These are phyloP conservation scores for Burhinus oedicnemus DNA, from an alignment of 2,113 vertebrate genomes.

Conservation along the genomic window DNA sequence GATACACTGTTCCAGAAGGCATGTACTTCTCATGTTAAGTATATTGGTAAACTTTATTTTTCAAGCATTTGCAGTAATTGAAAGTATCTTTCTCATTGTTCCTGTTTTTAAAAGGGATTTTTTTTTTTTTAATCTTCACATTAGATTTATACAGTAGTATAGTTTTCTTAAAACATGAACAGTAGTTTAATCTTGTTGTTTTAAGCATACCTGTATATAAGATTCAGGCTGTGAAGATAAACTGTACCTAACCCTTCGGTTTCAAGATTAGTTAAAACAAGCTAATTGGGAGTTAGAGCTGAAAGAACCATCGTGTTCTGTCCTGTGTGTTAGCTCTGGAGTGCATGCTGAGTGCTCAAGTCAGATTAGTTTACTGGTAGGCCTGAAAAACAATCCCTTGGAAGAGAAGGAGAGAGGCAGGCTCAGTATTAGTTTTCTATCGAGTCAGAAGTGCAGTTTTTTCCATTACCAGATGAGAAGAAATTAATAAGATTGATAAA, in stretches of 20 bases:
- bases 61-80: not conserved
- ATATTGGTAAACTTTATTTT: not conserved
- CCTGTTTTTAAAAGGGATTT: not conserved
- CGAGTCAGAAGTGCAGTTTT: conserved; percentile 1
- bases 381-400: conserved; percentile 40
- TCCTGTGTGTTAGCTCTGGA: not conserved
- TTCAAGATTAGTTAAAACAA: not conserved
- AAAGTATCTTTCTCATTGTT: not conserved
- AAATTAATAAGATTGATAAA: not conserved
- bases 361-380: conserved; percentile 8
- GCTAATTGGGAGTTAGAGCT: not conserved
- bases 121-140: not conserved
- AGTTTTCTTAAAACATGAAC: not conserved
- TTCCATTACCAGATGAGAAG: conserved; percentile 11
- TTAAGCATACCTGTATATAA: not conserved
- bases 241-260: not conserved
- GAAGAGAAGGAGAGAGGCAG: not conserved
- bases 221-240: not conserved
- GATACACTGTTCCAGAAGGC: not conserved
- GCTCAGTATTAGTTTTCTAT: conserved; percentile 6
- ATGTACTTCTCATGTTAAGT: not conserved
- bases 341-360: not conserved
- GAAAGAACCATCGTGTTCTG: not conserved
- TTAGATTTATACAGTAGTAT: not conserved
- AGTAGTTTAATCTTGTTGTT: not conserved